A percentile compares a stretch with the other conserved stretches of the same genome.
Evolutionary conservation across 2,888 invertebrate species (phyloP).

Genomic region (Coelinius sp.): DNA sequence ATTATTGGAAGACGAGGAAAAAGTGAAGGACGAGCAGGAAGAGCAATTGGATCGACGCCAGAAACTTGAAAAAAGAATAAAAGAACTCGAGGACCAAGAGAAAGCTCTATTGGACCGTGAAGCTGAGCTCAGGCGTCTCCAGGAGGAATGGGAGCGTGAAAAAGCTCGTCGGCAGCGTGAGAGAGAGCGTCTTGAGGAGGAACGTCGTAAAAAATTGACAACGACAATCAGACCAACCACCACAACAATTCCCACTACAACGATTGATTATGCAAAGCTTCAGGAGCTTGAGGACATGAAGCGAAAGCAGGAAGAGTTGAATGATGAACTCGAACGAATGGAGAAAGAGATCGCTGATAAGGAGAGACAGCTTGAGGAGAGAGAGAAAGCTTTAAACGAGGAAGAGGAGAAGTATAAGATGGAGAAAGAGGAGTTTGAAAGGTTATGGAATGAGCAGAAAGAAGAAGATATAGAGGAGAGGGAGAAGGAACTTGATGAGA

Average conservation of each 20-base stretch:
- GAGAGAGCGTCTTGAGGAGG: neutral
- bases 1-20: neutral
- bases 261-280: slow-evolving; percentile 16
- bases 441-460: slow-evolving; percentile 18
- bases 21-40: neutral
- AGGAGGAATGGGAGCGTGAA: slow-evolving; percentile 6
- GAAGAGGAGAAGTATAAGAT: slow-evolving; percentile 35
- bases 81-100: neutral
- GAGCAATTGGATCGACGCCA: neutral
- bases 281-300: slow-evolving; percentile 33
- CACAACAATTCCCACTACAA: slow-evolving; percentile 25
- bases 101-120: neutral
- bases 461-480: slow-evolving; percentile 33
- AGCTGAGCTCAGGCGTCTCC: neutral
- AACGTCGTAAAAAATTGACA: neutral
- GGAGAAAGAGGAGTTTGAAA: slow-evolving; percentile 44
- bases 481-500: slow-evolving; percentile 33
- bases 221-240: slow-evolving; percentile 1
- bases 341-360: slow-evolving; percentile 36
- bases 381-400: slow-evolving; percentile 39
- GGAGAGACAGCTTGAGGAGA: slow-evolving; percentile 42
- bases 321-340: slow-evolving; percentile 44
- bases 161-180: neutral
- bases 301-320: slow-evolving; percentile 32
- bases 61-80: neutral